These are phyloP conservation scores for Psittacara wagleri DNA, from an alignment of 2,113 vertebrate genomes.

Conservation along the genomic window DNA sequence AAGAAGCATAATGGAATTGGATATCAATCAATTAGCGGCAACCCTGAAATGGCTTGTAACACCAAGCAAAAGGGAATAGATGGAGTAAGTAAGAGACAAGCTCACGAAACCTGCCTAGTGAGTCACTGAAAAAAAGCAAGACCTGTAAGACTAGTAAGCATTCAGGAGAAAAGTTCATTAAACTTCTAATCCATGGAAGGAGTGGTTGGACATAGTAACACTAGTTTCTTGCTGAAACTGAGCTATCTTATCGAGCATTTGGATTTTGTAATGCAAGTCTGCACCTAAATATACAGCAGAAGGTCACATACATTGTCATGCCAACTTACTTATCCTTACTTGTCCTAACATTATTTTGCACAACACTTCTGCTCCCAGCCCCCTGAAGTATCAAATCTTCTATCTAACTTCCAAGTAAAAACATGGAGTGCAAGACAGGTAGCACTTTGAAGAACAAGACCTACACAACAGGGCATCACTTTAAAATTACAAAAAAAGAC, in stretches of 20 bases:
- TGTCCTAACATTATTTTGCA: background rate
- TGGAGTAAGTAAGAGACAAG: background rate
- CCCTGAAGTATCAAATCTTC: background rate
- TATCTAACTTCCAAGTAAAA: background rate
- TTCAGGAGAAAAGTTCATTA: background rate
- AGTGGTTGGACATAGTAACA: fast-evolving
- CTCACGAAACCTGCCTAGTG: background rate
- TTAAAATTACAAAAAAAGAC: background rate
- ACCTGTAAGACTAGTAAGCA: background rate
- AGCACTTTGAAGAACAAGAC: background rate
- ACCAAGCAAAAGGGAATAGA: background rate
- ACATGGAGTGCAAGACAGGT: background rate
- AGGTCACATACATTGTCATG: background rate
- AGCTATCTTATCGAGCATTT: background rate
- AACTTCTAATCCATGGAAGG: background rate
- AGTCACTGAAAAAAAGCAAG: background rate
- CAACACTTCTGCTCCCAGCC: background rate
- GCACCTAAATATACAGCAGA: fast-evolving
- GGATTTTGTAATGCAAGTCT: background rate
- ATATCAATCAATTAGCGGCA: background rate
- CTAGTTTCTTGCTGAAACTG: background rate
- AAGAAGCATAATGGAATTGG: background rate
- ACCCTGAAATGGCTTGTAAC: background rate
- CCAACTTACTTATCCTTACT: background rate
- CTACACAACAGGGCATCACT: background rate